phyloP scores from a whole-genome alignment of 2,113 vertebrate genomes.

The Plecotus auritus region DNA sequence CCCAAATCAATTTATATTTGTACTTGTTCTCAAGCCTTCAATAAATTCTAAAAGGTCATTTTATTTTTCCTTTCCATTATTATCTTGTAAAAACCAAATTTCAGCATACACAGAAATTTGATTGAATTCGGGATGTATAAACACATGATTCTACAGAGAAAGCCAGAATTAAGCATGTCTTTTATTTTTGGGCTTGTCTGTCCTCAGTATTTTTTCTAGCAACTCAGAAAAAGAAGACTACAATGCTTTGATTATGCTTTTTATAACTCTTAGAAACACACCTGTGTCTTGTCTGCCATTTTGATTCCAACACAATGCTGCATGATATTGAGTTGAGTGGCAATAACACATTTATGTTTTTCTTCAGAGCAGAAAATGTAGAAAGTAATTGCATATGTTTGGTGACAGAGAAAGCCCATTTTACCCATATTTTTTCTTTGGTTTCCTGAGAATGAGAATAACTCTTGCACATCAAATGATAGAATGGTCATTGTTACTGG shows the following conservation, averaged over 20 bases:
- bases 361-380: neutral
- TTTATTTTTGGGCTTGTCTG: neutral
- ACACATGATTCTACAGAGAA: neutral
- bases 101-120: neutral
- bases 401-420: neutral
- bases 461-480: neutral
- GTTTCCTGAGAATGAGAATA: constrained; percentile 1
- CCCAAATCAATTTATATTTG: neutral
- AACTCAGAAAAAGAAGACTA: neutral
- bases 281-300: neutral
- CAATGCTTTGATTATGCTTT: neutral
- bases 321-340: neutral
- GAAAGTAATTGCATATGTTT: neutral
- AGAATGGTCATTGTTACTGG: neutral
- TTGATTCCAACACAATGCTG: neutral
- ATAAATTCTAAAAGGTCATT: neutral
- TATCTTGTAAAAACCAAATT: constrained; percentile 7
- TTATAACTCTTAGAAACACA: neutral
- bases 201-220: neutral
- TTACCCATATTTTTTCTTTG: neutral
- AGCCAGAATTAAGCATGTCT: neutral
- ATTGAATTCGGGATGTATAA: neutral
- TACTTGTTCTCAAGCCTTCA: neutral
- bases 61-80: constrained; percentile 12
- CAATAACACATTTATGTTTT: neutral